Evolutionary conservation across 1,140 invertebrate species (phyloP).

Genomic region (Anoplolepis gracilipes): DNA sequence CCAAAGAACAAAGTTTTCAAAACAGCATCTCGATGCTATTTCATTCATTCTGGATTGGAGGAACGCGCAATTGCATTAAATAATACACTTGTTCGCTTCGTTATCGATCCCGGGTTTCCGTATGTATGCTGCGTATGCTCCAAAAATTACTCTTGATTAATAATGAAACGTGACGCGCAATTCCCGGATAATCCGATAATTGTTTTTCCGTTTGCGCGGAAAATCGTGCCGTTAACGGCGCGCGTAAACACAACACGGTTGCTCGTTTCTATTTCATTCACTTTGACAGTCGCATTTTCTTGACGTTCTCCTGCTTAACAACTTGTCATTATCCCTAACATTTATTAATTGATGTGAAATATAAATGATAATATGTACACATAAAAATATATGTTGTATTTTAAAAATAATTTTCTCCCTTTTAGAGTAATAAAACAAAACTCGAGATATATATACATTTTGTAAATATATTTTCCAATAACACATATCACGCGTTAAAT

Average conservation of each 20-base stretch:
- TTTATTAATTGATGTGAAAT: neutral
- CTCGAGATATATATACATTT: neutral
- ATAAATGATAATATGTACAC: neutral
- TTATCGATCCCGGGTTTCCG: slow-evolving; percentile 18
- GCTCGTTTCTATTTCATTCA: slow-evolving; percentile 20
- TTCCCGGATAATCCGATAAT: slow-evolving; percentile 49
- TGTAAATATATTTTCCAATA: neutral
- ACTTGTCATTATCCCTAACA: neutral
- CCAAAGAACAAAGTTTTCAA: slow-evolving; percentile 42
- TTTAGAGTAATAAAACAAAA: neutral
- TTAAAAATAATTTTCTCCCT: neutral
- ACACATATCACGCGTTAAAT: neutral
- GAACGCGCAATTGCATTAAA: slow-evolving; percentile 40
- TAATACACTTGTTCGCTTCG: slow-evolving; percentile 32
- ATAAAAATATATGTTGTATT: neutral
- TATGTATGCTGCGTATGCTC: no score
- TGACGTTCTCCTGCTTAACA: neutral
- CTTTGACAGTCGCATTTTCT: neutral
- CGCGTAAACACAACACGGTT: neutral
- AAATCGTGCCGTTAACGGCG: slow-evolving; percentile 33
- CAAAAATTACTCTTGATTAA: slow-evolving; percentile 57
- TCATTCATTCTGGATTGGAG: slow-evolving; percentile 41
- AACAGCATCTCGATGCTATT: slow-evolving; percentile 30
- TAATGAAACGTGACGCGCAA: slow-evolving; percentile 33
- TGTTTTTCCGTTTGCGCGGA: slow-evolving; percentile 41